Base-by-base conservation (phyloP, 2,888 invertebrate species). In the Catotricha subobsoleta region DNA sequence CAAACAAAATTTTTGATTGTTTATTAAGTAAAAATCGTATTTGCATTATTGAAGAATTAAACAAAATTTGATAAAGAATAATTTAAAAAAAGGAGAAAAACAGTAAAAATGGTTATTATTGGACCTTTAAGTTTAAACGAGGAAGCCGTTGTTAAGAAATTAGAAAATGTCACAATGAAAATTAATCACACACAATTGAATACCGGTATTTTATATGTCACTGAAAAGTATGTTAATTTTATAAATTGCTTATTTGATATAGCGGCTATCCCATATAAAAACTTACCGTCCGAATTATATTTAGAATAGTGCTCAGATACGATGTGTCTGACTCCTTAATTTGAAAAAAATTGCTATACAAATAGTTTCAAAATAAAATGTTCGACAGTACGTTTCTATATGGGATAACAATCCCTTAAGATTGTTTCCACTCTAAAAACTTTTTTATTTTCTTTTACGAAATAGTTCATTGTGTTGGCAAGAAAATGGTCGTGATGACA, bases 391-490 rank as follows among this genome's bases (percentile, higher is more conserved):
- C n/a, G n/a, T n/a, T n/a, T n/a, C n/a, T n/a, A n/a, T n/a, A n/a
- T n/a, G 3, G 10, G n/a, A 28, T 10, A 12, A 28, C 3, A 28
- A 28, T 7, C n/a, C 16, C 5, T 21, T 20, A 18, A 8, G 12
- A 29, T n/a, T 20, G 7, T 39, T 19, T 39, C 4, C 5, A 12
- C 13, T 6, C 13, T 30, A 6, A 12, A 8, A 18, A 27, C 12
- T 27, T 34, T 4, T 23, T 4, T 27, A 4, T 36, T 36, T n/a
- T n/a, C n/a, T n/a, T n/a, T n/a, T n/a, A n/a, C n/a, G n/a, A 33
- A 41, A 36, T 41, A 62, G 62, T 44, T 52, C 55, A 16, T 50
- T 62, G 23, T 53, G 56, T 12, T 62, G 61, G 61, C 57, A 56
- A 45, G 59, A 59, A 2, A 48, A 44, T 12, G 52, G 56, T 40